Conservation (phyloP, 2,113 vertebrate species). For the Eulacestoma nigropectus region DNA sequence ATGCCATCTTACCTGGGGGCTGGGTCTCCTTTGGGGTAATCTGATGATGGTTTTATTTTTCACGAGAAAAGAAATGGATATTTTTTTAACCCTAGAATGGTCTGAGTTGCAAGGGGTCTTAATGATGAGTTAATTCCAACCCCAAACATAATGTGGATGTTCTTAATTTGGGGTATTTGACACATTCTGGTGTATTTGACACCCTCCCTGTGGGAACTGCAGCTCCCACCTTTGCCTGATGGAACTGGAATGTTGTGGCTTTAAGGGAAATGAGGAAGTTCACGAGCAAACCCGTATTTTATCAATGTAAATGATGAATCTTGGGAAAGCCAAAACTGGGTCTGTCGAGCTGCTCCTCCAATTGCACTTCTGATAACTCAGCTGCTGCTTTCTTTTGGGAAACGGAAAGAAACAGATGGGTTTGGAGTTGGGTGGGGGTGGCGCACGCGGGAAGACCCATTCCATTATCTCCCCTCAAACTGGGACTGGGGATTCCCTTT, state of each 20-base stretch:
- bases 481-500: not conserved
- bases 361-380: slow-evolving; percentile 4
- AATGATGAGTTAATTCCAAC: not conserved
- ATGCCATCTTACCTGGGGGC: not conserved
- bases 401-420: slow-evolving; percentile 22
- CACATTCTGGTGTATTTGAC: too few relatives aligned
- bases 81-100: not conserved
- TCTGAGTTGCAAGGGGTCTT: not conserved
- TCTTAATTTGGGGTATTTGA: not conserved
- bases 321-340: not conserved
- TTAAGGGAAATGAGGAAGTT: not conserved
- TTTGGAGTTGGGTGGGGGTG: not conserved
- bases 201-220: not conserved
- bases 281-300: not conserved
- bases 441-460: not conserved
- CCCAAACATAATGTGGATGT: not conserved
- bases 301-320: not conserved
- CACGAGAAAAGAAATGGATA: fast-evolving
- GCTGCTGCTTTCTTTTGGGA: not conserved
- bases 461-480: not conserved
- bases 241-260: not conserved
- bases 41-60: not conserved
- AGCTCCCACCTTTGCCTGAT: not conserved
- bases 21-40: not conserved
- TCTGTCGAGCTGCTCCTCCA: slow-evolving; percentile 11